These are phyloP conservation scores for Stichodactyla helianthus DNA, from an alignment of 64 coral and sea anemone species.

Conservation along the genomic window DNA sequence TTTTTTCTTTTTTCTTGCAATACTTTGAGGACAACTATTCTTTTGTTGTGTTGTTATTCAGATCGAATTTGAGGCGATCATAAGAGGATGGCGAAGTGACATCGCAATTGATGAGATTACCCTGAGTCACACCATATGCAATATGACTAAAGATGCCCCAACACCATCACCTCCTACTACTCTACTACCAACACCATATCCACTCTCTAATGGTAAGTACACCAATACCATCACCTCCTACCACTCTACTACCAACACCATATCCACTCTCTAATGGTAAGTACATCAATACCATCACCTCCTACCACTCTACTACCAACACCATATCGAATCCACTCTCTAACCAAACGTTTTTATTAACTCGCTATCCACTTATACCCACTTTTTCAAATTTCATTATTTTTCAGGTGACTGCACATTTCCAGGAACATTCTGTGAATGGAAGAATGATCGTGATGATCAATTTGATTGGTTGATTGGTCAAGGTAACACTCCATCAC, in stretches of 20 bases:
- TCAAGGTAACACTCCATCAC: constrained; percentile 18
- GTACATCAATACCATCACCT: background rate
- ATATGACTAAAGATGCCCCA: background rate
- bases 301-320: background rate
- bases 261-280: background rate
- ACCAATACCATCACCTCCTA: background rate
- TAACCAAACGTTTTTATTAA: background rate
- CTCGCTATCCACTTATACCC: background rate
- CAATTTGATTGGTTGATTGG: constrained; percentile 54
- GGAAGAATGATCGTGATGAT: constrained; percentile 43
- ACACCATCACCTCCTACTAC: background rate
- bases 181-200: background rate
- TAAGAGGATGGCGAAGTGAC: constrained; percentile 73
- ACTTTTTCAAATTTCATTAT: background rate
- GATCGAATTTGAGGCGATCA: constrained; percentile 68
- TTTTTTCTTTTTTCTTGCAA: no score
- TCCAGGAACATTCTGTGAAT: constrained; percentile 37
- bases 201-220: background rate
- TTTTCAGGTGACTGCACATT: constrained; percentile 55
- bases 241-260: background rate
- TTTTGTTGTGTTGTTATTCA: background rate
- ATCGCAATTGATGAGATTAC: constrained; percentile 81
- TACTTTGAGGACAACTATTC: no score
- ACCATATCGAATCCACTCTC: constrained; percentile 1
- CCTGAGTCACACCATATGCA: constrained; percentile 24